A percentile compares a stretch with the other conserved stretches of the same genome.
Conservation (phyloP, 2,113 vertebrate genomes). For the Azemiops feae region DNA sequence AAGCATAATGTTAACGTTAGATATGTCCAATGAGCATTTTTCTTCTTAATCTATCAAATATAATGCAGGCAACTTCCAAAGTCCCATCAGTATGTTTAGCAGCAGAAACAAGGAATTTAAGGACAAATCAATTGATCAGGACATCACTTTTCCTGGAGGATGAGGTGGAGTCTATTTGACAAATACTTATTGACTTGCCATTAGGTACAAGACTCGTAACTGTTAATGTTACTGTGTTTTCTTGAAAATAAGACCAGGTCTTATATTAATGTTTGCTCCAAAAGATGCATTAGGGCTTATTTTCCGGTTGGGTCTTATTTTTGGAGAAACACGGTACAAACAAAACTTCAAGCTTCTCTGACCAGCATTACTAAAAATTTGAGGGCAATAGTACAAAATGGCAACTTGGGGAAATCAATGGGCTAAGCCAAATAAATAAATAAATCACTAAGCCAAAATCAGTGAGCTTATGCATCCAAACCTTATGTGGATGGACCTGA, state of each 20-base stretch:
- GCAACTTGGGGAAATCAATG: not conserved
- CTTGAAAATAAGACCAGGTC: too few relatives aligned
- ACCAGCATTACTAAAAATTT: not conserved
- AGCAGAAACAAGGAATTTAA: not conserved
- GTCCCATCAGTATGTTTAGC: not conserved
- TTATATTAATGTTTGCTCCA: too few relatives aligned
- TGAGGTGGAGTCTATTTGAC: not conserved
- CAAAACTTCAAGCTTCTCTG: not conserved
- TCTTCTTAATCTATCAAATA: constrained; percentile 21
- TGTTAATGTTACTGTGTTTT: not conserved
- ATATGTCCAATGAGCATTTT: not conserved
- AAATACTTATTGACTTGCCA: not conserved
- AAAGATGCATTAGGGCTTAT: too few relatives aligned
- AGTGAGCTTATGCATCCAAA: too few relatives aligned
- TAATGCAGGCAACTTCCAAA: not conserved
- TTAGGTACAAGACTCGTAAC: not conserved
- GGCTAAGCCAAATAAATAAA: too few relatives aligned
- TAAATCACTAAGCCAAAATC: not conserved
- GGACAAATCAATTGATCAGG: not conserved
- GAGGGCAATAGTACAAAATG: not conserved
- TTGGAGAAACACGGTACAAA: not conserved
- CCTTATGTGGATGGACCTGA: too few relatives aligned
- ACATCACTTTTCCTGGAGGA: not conserved
- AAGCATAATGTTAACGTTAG: constrained; percentile 5
- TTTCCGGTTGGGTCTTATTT: too few relatives aligned